Base-by-base conservation (phyloP, 2,113 vertebrate genomes). In the Grammatotria lemairii region DNA sequence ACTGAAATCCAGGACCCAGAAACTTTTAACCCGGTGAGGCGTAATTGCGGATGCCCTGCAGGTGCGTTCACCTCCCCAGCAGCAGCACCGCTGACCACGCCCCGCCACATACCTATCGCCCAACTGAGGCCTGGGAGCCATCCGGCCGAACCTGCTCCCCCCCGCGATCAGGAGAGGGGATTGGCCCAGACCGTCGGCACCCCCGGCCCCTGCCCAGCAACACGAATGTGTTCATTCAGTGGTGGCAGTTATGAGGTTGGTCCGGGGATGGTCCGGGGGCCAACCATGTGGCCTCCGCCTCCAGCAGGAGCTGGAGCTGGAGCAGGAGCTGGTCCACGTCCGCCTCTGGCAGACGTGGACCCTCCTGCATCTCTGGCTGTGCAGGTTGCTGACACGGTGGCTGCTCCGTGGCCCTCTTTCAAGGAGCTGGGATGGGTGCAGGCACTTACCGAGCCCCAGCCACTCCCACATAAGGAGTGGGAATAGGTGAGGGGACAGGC, bases 91-190 rank as follows among this genome's bases (percentile, higher is more conserved):
- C 23, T 57, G 54, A 57, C 55, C 55, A 17, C 2, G 0, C 55
- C 14, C 26, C 2, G 5, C 55, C 55, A 58, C 14, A 58, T 58
- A 58, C 55, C 26, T 28, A 16, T 28, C 0, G 7, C 55, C 3
- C 55, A 28, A 58, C 55, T 58, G 23, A 58, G 13, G 23, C 23
- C 0, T 1, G 0, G 13, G 13, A 58, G 26, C 55, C 55, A 31
- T 58, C 55, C 0, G 26, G 26, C 55, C 13, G 5, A 58, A 58
- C 55, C 55, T 17, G 26, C 26, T 58, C 55, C 26, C 2, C 7
- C 26, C 55, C 0, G 7, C 7, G 4, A 57, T 3, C 55, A 57
- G 7, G 23, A 57, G 3, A 57, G 54, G 23, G 54, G 54, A 57
- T 8, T 57, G 12, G 12, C 2, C 55, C 13, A 57, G 55, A 57